phyloP scores from a whole-genome alignment of 2,113 vertebrate genomes.

The Actinemys pallida region DNA sequence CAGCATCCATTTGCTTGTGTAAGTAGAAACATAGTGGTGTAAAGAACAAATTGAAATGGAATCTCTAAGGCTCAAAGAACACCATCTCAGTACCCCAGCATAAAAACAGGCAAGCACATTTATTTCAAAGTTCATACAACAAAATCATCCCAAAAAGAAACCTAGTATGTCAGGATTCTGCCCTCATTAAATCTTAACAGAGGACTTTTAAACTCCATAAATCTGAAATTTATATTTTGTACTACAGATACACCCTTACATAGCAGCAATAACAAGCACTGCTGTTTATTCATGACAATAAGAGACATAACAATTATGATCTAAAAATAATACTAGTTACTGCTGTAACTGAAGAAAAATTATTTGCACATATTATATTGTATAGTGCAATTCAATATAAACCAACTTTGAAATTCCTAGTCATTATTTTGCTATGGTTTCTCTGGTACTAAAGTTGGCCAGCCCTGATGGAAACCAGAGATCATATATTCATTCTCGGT shows the following conservation, averaged over 20 bases:
- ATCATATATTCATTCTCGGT: slow-evolving; percentile 50
- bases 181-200: background rate
- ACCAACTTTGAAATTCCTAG: background rate
- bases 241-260: background rate
- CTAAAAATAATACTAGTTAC: background rate
- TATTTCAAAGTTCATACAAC: background rate
- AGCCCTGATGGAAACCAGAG: slow-evolving; percentile 4
- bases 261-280: background rate
- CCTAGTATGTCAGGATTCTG: background rate
- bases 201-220: background rate
- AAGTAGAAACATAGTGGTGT: fast-evolving
- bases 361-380: background rate
- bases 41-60: background rate
- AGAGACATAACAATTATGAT: background rate
- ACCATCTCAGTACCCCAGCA: fast-evolving
- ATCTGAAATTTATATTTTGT: background rate
- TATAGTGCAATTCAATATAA: background rate
- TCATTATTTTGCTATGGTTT: background rate
- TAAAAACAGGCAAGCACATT: background rate
- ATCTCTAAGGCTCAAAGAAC: fast-evolving
- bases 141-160: background rate
- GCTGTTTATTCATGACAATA: background rate
- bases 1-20: background rate
- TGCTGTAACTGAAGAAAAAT: background rate
- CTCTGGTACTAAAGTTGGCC: background rate